Evolutionary conservation across 2,888 invertebrate genomes (phyloP).

Genomic region (Agrotis clavis): DNA sequence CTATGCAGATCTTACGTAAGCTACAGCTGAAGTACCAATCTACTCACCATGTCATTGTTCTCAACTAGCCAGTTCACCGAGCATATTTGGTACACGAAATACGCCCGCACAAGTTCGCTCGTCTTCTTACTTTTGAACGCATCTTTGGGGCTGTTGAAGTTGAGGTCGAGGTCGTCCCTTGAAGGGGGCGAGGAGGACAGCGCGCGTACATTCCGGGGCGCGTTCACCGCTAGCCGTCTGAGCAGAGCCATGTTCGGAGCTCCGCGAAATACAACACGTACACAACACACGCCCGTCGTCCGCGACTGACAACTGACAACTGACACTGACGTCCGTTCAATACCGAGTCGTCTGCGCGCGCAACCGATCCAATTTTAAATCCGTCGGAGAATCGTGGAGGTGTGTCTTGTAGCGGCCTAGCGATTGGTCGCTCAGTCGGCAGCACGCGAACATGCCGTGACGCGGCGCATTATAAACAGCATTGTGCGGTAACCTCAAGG

Average conservation of each 20-base stretch:
- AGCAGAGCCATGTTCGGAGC: slow-evolving; percentile 87
- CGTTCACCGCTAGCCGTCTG: slow-evolving; percentile 83
- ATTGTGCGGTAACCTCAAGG: slow-evolving; percentile 60
- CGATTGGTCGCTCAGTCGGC: slow-evolving; percentile 78
- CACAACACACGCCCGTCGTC: slow-evolving; percentile 81
- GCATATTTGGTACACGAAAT: slow-evolving; percentile 97
- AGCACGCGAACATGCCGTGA: slow-evolving; percentile 64
- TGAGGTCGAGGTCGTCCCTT: slow-evolving; percentile 95
- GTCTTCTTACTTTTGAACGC: slow-evolving; percentile 99
- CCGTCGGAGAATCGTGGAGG: slow-evolving; percentile 79
- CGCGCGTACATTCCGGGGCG: slow-evolving; percentile 81
- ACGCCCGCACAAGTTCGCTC: slow-evolving; percentile 96
- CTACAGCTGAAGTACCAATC: slow-evolving; percentile 72
- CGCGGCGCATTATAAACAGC: slow-evolving; percentile 59
- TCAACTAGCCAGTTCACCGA: slow-evolving; percentile 96
- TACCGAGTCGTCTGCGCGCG: slow-evolving; percentile 86
- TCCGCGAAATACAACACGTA: slow-evolving; percentile 77
- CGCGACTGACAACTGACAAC: slow-evolving; percentile 80
- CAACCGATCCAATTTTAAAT: slow-evolving; percentile 88
- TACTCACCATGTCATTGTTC: slow-evolving; percentile 97
- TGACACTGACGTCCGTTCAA: slow-evolving; percentile 86
- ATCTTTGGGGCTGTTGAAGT: slow-evolving; percentile 96
- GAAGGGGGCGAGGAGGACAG: slow-evolving; percentile 76
- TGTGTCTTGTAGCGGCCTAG: slow-evolving; percentile 80
- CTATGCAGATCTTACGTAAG: slow-evolving; percentile 82